Percentiles rank a stretch among this genome's conserved stretches.
phyloP scores from a whole-genome alignment of 2,113 vertebrate genomes.

The Ciconia stormi region DNA sequence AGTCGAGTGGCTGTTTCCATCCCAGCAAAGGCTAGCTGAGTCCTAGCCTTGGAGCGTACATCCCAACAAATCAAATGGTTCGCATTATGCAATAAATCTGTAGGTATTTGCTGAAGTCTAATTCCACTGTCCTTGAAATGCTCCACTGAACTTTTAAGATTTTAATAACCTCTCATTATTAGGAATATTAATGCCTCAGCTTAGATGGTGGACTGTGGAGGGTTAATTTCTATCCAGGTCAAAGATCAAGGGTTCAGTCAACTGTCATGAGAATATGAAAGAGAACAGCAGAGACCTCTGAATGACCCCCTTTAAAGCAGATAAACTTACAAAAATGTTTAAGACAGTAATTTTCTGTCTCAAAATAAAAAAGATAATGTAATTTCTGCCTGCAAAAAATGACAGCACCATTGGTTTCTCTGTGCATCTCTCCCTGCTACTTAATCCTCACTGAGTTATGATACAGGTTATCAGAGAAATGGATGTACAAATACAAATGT shows the following conservation, averaged over 20 bases:
- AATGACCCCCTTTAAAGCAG: constrained; percentile 11
- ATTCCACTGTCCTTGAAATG: constrained; percentile 62
- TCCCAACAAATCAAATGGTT: constrained; percentile 51
- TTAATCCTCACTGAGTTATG: background rate
- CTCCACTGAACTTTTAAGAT: constrained; percentile 60
- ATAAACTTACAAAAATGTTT: constrained; percentile 39
- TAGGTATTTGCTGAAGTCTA: constrained; percentile 47
- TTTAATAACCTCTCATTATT: constrained; percentile 54
- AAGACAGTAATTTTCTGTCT: constrained; percentile 9
- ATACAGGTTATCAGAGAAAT: background rate
- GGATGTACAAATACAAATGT: background rate
- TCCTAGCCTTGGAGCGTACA: background rate
- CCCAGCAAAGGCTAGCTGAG: constrained; percentile 6
- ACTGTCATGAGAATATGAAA: constrained; percentile 74
- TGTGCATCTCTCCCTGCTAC: background rate
- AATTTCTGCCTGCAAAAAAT: background rate
- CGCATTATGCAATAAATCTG: constrained; percentile 58
- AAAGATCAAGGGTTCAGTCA: constrained; percentile 81
- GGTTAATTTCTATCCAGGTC: constrained; percentile 72
- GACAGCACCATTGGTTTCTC: background rate
- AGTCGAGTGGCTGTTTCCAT: constrained; percentile 1
- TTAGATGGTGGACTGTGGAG: background rate
- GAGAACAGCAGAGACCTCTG: constrained; percentile 22
- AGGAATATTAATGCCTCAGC: background rate
- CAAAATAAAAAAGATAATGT: background rate